Evolutionary conservation across 2,797 vertebrate genomes (phyloP), one percentile per base, ranked within the genome.

Genomic region (Lepilemur ruficaudatus): DNA sequence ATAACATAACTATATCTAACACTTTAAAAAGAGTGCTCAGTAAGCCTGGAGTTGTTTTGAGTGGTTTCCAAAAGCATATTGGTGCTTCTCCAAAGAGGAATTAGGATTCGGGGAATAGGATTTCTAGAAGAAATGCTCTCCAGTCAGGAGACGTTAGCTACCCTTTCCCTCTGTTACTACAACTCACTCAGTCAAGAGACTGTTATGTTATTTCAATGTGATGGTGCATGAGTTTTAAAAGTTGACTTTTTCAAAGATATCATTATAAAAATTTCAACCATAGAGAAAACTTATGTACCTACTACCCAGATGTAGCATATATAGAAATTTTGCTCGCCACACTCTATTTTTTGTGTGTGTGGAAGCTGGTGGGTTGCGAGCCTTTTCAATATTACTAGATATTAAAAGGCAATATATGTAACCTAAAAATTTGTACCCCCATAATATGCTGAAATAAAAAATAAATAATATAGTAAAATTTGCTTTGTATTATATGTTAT

Each of bases 11-110:
- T 61, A 20, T 91, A 88, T 91, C 55, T 8, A 93, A 88, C 28
- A 50, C 35, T 78, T 84, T 70, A 80, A 96, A 72, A 55, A 43
- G 1, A 90, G 32, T 46, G 5, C 32, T 81, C 93, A 63, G 78
- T 13, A 35, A 93, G 2, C 10, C 2, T 73, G 4, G 23, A 89
- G 57, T 89, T 84, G 61, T 96, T 91, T 85, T 88, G 20, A 95
- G 22, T 76, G 41, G 41, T 79, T 72, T 93, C 30, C 35, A 85
- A 86, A 38, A 95, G 80, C 2, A 69, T 86, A 18, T 72, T 80
- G n/a, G 59, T 52, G 10, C 2, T 79, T 92, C 30, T 72, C 52
- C 38, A 80, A 82, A 87, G 9, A 43, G 12, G 2, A 90, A 80
- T 50, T 90, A 69, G 52, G 8, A 23, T 70, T 67, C 46, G 61